Evolutionary conservation across 2,113 vertebrate species (phyloP).

Genomic region (Synodontis membranacea): DNA sequence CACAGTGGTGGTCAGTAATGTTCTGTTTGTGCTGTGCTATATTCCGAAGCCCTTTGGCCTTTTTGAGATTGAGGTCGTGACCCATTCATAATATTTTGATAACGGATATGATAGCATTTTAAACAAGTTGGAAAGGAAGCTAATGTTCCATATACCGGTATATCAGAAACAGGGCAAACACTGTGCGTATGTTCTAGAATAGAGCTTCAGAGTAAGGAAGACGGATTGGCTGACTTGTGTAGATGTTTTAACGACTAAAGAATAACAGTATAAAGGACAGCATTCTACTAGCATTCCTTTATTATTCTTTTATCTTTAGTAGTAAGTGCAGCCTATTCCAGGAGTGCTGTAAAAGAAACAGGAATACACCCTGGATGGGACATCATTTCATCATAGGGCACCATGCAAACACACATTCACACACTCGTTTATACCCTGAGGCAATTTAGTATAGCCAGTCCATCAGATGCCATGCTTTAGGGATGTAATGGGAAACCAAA

Average conservation of each 20-base stretch:
- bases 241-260: not conserved
- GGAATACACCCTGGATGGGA: not conserved
- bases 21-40: not conserved
- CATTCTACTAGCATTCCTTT: no score
- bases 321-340: not conserved
- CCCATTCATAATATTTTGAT: slow-evolving; percentile 15
- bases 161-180: not conserved
- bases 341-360: not conserved
- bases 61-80: slow-evolving; percentile 11
- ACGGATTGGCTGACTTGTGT: not conserved
- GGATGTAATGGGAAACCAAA: not conserved
- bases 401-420: no score
- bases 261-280: not conserved
- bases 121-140: not conserved
- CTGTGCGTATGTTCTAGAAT: not conserved
- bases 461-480: no score
- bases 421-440: no score
- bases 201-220: not conserved
- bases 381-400: no score
- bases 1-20: not conserved
- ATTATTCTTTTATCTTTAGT: no score
- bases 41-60: slow-evolving; percentile 1
- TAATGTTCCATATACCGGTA: not conserved
- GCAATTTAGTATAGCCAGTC: no score
- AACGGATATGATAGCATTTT: not conserved